Evolutionary conservation across 2,888 invertebrate species (phyloP).

Genomic region (Synergus japonicus): DNA sequence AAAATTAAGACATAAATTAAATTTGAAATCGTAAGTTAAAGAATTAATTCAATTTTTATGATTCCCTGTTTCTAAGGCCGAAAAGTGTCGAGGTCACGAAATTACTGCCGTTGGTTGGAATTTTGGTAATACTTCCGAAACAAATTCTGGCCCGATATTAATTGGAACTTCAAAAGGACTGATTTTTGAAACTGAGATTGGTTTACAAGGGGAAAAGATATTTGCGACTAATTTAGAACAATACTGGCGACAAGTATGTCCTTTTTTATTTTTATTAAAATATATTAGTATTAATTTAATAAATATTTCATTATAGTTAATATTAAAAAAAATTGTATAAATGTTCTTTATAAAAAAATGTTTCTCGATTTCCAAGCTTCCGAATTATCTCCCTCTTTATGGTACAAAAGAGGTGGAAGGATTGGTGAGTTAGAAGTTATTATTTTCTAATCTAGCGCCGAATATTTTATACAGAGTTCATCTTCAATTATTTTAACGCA

Average conservation of each 20-base stretch:
- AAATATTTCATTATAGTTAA: slow-evolving; percentile 24
- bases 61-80: slow-evolving; percentile 71
- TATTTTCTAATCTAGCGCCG: neutral
- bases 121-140: slow-evolving; percentile 83
- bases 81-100: slow-evolving; percentile 86
- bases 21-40: neutral
- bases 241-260: slow-evolving; percentile 89
- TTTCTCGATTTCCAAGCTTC: slow-evolving; percentile 80
- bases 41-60: neutral
- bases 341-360: slow-evolving; percentile 51
- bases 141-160: slow-evolving; percentile 89
- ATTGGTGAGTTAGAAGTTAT: slow-evolving; percentile 80
- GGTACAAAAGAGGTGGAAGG: slow-evolving; percentile 87
- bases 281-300: slow-evolving; percentile 10
- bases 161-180: slow-evolving; percentile 94
- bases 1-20: neutral
- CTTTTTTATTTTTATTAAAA: slow-evolving; percentile 23
- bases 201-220: slow-evolving; percentile 89
- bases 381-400: slow-evolving; percentile 86
- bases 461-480: slow-evolving; percentile 2
- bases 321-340: neutral
- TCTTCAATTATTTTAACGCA: slow-evolving; percentile 23
- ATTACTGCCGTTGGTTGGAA: slow-evolving; percentile 96
- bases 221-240: slow-evolving; percentile 87
- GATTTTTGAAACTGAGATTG: slow-evolving; percentile 93